These are phyloP conservation scores for Cyphomyrus plagiostoma DNA, from an alignment of 2,113 vertebrate genomes.

Conservation along the genomic window DNA sequence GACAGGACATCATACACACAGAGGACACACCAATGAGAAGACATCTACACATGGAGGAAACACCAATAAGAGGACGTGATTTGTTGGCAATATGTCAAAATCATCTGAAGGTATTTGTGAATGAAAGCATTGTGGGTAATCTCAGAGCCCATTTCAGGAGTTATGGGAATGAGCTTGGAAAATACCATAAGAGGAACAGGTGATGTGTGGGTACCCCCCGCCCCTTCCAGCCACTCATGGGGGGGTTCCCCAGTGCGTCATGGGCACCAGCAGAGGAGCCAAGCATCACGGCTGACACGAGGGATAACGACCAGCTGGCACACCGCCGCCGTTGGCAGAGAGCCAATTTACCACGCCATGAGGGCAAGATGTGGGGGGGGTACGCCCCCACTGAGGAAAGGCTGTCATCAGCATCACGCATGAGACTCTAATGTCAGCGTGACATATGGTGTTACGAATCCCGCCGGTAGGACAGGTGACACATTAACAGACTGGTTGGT, in stretches of 20 bases:
- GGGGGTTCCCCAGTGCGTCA: not conserved
- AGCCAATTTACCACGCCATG: not conserved
- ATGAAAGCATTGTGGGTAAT: not conserved
- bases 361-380: not conserved
- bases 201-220: not conserved
- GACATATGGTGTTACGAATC: conserved; percentile 76
- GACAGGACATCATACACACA: not conserved
- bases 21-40: not conserved
- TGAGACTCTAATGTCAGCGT: conserved; percentile 59
- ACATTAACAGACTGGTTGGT: conserved; percentile 68
- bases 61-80: not conserved
- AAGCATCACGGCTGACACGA: not conserved
- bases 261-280: not conserved
- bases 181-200: conserved; percentile 6
- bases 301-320: conserved; percentile 11
- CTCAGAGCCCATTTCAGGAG: not conserved
- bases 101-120: not conserved
- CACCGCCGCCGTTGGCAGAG: not conserved
- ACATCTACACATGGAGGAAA: not conserved
- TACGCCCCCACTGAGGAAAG: not conserved
- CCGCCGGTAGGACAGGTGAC: conserved; percentile 71
- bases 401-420: not conserved
- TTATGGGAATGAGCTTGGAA: not conserved
- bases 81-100: not conserved
- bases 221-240: not conserved